Evolutionary conservation across 37 sponge, comb jelly and placozoan genomes (phyloP), one percentile per base, ranked within the genome.

Genomic region (Amphimedon queenslandica): DNA sequence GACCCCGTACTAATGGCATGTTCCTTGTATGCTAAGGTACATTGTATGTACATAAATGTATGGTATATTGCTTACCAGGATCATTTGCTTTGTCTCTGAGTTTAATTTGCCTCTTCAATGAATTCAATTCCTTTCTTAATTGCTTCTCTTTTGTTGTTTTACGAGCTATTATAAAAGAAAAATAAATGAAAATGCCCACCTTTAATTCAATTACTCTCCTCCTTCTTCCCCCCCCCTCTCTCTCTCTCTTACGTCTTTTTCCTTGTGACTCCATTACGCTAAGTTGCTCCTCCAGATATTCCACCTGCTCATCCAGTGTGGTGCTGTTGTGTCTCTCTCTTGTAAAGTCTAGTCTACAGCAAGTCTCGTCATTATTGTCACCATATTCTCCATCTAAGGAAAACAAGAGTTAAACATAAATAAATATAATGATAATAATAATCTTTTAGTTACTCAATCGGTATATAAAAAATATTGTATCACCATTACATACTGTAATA

Each of bases 251-350:
- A 57, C 77, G 78, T 85, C 81, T 72, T 81, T 60, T 32, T 32
- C 60, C n/a, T 64, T 72, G 81, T 11, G 64, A 33, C 18, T 66
- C 70, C 65, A 80, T 41, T 29, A 64, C 63, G 30, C 42, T 38
- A 2, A 88, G 80, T 73, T 87, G 87, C 72, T 94, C 87, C 71
- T 90, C 82, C 64, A 94, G 82, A 32, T 75, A 55, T 75, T 94
- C 84, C 42, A 81, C 40, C 42, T 77, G 58, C 75, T 90, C 87
- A n/a, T 94, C 85, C 40, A 90, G 65, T 35, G 88, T 67, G 20
- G 82, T 78, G 36, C 79, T 93, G 57, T 64, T 71, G 29, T 40
- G 61, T 31, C 69, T 60, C 23, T n/a, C 66, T 31, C 73, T 3
- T n/a, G n/a, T n/a, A n/a, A n/a, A n/a, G n/a, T n/a, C n/a, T n/a